Base-by-base conservation (phyloP, 2,113 vertebrate genomes). In the zebrafish (Danio rerio) region DNA sequence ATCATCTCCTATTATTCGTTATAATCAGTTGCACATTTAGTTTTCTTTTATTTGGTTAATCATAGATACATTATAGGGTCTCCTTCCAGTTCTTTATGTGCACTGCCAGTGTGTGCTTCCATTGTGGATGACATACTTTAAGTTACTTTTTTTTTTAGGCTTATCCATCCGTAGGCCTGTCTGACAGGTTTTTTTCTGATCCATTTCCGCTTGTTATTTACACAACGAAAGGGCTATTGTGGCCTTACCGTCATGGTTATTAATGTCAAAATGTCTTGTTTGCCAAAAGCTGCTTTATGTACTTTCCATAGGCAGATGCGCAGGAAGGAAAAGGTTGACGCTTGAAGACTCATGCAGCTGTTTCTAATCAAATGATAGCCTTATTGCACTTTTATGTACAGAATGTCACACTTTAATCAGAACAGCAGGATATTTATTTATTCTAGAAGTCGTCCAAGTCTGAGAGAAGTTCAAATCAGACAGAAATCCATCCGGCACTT, bases 321-420 rank as follows among this genome's bases (percentile, higher is more conserved):
- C 55, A 11, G 31, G 52, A 40, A 15, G 12, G 49, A 43, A 58
- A 63, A 59, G 13, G 16, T 52, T 58, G 56, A 81, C 42, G 78
- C 45, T 62, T 45, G n/a, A 55, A 80, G 15, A 20, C 69, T 82
- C 74, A 45, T 43, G 20, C 74, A 82, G 75, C 63, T 68, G 58
- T 81, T 83, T 75, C 21, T 80, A 20, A 82, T 55, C 56, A 71
- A 49, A 53, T 0, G 75, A 73, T 74, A 45, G n/a, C n/a, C 83
- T 86, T 86, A 85, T 88, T 90, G 86, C 88, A 90, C 88, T 88
- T 80, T 52, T 87, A 85, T 65, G 61, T 80, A 81, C 63, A 86
- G 61, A 75, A 66, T 68, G 53, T 86, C 31, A 65, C 77, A 78
- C 86, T 84, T 50, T 70, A 85, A 84, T 83, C 77, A 49, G 63